Percentiles rank a stretch among this genome's conserved stretches.
These are phyloP conservation scores for Threskiornis aethiopicus DNA, from an alignment of 2,797 vertebrate species.

Conservation along the genomic window DNA sequence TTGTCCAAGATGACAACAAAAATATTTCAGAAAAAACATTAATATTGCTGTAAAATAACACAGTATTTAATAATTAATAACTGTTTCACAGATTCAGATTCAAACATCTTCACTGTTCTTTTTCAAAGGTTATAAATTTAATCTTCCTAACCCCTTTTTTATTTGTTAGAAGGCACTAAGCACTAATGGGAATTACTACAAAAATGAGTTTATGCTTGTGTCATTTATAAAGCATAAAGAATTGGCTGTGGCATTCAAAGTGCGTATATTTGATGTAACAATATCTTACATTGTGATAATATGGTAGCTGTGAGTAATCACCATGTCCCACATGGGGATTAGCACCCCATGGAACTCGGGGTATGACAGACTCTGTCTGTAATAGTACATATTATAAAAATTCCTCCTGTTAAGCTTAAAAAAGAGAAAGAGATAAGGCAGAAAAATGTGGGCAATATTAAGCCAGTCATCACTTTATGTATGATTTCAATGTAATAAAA, in stretches of 20 bases:
- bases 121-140: background rate
- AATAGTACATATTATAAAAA: background rate
- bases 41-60: background rate
- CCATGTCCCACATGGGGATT: background rate
- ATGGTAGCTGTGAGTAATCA: constrained; percentile 33
- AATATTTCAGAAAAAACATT: background rate
- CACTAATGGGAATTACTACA: constrained; percentile 5
- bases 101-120: background rate
- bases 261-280: background rate
- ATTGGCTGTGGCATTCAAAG: background rate
- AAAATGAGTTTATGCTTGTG: background rate
- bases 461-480: background rate
- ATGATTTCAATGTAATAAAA: background rate
- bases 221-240: background rate
- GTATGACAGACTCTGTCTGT: background rate
- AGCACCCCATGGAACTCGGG: background rate
- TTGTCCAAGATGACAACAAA: background rate
- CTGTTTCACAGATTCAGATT: background rate
- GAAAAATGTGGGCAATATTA: background rate
- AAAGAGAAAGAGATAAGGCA: background rate
- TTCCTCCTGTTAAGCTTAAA: background rate
- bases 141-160: background rate
- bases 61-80: background rate
- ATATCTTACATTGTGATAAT: constrained; percentile 3
- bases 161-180: background rate